Evolutionary conservation across 2,797 vertebrate genomes (phyloP).

Genomic region (Tenualosa ilisha): DNA sequence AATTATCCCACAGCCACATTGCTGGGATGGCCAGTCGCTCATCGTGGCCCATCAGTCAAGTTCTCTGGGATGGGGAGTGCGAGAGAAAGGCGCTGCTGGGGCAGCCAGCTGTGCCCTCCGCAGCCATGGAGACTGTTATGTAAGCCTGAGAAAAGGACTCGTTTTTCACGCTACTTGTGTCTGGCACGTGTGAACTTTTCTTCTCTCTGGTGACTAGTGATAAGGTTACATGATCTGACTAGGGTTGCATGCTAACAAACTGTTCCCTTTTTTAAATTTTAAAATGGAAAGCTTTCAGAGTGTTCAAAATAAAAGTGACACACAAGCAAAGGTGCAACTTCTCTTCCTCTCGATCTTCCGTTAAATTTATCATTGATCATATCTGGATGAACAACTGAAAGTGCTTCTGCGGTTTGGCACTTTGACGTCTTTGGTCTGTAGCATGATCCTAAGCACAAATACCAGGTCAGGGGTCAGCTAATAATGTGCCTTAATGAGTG

Average conservation of each 20-base stretch:
- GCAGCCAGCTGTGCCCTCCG: background rate
- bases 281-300: background rate
- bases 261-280: no score
- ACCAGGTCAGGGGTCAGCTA: background rate
- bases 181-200: background rate
- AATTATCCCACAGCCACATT: slow-evolving; percentile 36
- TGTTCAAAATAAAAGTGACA: background rate
- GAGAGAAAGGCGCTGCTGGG: background rate
- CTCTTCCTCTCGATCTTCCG: background rate
- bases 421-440: background rate
- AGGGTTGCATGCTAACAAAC: background rate
- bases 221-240: background rate
- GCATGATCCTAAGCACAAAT: background rate
- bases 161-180: background rate
- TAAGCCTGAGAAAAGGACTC: background rate
- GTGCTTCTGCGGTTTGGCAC: background rate
- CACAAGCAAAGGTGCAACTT: background rate
- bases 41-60: slow-evolving; percentile 40
- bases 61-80: slow-evolving; percentile 25
- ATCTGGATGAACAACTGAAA: background rate
- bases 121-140: background rate
- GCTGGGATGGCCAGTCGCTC: slow-evolving; percentile 32
- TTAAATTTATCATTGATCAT: background rate
- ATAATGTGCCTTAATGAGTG: background rate
- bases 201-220: background rate